These are phyloP conservation scores for Lacanobia wlatinum DNA, from an alignment of 2,888 invertebrate genomes.

Conservation along the genomic window DNA sequence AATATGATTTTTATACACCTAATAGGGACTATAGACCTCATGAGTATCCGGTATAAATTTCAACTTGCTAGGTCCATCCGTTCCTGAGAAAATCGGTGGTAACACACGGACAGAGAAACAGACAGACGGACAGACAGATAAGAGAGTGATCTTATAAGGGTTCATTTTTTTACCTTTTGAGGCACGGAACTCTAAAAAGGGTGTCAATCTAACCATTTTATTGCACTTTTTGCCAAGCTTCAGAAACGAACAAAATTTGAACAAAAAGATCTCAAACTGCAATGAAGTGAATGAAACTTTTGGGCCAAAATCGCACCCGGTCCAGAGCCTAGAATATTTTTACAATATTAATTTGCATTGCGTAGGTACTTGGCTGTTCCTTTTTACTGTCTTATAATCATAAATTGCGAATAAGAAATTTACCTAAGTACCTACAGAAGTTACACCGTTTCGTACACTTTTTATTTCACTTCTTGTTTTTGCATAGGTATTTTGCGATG, in stretches of 20 bases:
- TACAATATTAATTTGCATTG: slow-evolving; percentile 52
- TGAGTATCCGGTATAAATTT: no score
- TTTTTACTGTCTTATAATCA: slow-evolving; percentile 46
- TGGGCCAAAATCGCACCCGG: slow-evolving; percentile 9
- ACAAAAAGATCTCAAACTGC: not conserved
- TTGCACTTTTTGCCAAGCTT: not conserved
- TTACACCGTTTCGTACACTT: slow-evolving; percentile 40
- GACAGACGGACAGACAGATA: no score
- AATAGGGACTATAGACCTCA: no score
- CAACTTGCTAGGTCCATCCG: no score
- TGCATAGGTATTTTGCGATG: slow-evolving; percentile 19
- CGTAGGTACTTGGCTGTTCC: slow-evolving; percentile 31
- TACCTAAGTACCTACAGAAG: slow-evolving; percentile 14
- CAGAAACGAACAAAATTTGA: not conserved
- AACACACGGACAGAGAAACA: no score
- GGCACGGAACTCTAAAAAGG: no score
- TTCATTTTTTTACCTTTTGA: no score
- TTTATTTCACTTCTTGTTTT: slow-evolving; percentile 59
- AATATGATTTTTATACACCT: no score
- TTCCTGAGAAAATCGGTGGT: no score
- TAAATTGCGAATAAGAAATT: slow-evolving; percentile 47
- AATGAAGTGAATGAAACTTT: slow-evolving; percentile 14
- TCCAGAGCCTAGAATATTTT: slow-evolving; percentile 45
- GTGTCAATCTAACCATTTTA: no score
- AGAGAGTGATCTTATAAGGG: no score